Conservation (phyloP, 1,140 invertebrate genomes). For the Danaus melanippus region DNA sequence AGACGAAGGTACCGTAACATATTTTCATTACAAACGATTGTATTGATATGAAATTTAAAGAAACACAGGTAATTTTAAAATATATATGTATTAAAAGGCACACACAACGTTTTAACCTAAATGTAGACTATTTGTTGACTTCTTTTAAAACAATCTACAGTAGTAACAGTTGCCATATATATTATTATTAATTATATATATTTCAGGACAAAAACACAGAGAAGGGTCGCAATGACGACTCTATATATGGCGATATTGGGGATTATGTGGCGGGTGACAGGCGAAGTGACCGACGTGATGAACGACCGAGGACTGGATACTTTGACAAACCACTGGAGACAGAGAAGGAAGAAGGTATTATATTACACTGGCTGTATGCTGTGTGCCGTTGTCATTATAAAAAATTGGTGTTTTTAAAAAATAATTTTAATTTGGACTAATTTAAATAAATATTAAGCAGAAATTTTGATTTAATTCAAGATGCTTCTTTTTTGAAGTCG, state of each 20-base stretch:
- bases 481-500: too few relatives aligned
- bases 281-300: conserved; percentile 37
- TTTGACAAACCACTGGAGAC: conserved; percentile 74
- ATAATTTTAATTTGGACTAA: too few relatives aligned
- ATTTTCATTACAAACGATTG: neutral
- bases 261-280: conserved; percentile 83
- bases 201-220: conserved; percentile 50
- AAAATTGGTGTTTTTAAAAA: too few relatives aligned
- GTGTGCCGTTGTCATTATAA: too few relatives aligned
- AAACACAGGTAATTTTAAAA: too few relatives aligned
- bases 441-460: too few relatives aligned
- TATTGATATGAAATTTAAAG: neutral
- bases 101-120: neutral
- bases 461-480: too few relatives aligned
- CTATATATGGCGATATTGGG: conserved; percentile 95
- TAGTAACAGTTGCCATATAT: too few relatives aligned
- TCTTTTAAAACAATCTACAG: too few relatives aligned
- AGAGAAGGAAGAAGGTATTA: conserved; percentile 53
- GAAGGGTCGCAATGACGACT: conserved; percentile 76
- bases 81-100: neutral
- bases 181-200: too few relatives aligned
- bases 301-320: conserved; percentile 61
- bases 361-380: too few relatives aligned
- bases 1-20: conserved; percentile 72
- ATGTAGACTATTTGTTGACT: too few relatives aligned